These are phyloP conservation scores for Oriolus oriolus DNA, from an alignment of 2,113 vertebrate genomes.

Conservation along the genomic window DNA sequence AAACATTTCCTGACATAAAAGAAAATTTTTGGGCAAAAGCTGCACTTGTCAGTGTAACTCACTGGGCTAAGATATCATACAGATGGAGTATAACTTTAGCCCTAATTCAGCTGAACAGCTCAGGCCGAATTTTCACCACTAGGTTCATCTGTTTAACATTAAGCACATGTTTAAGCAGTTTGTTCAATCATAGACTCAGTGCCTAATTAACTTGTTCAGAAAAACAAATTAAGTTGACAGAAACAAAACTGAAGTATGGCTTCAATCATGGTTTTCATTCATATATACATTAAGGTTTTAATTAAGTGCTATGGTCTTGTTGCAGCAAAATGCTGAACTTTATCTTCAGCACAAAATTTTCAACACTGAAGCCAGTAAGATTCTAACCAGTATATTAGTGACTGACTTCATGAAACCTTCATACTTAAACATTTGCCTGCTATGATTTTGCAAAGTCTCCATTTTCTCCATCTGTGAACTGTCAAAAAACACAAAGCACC, in stretches of 20 bases:
- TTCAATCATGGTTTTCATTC: background rate
- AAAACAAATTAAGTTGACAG: background rate
- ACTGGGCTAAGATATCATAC: background rate
- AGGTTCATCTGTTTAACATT: background rate
- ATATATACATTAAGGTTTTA: background rate
- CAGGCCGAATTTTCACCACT: background rate
- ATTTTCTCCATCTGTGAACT: background rate
- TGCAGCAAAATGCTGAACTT: background rate
- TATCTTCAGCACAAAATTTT: background rate
- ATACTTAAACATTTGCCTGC: background rate
- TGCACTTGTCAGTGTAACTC: background rate
- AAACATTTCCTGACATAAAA: background rate
- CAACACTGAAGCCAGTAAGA: background rate
- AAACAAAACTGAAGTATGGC: background rate
- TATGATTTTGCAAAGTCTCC: background rate
- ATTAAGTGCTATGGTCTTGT: background rate
- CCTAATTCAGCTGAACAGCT: background rate
- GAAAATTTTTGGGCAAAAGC: background rate
- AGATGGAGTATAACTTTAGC: background rate
- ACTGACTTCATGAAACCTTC: background rate
- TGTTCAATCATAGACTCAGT: background rate
- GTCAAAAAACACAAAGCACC: background rate
- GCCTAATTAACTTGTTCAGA: background rate
- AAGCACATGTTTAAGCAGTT: background rate
- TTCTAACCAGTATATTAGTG: background rate